phyloP scores from a whole-genome alignment of 2,113 vertebrate species.

The Clarias gariepinus region DNA sequence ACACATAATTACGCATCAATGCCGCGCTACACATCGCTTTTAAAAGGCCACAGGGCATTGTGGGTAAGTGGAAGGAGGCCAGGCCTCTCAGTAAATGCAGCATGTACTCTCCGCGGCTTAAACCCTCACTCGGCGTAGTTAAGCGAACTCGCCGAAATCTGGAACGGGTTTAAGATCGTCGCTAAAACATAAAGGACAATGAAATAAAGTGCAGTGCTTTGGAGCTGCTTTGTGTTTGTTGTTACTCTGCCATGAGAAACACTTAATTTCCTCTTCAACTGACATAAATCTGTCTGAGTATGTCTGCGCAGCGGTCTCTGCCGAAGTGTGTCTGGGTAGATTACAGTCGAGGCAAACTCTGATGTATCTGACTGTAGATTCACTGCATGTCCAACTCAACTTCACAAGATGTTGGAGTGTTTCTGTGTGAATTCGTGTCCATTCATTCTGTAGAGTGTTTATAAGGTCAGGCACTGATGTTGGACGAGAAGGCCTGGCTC shows the following conservation, averaged over 20 bases:
- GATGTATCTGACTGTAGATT: not conserved
- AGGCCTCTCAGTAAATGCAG: slow-evolving; percentile 41
- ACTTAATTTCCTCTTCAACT: not conserved
- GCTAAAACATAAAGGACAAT: not conserved
- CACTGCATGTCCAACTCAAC: not conserved
- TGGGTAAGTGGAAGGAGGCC: slow-evolving; percentile 44
- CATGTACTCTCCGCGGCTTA: slow-evolving; percentile 10
- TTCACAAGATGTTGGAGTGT: too few species aligned
- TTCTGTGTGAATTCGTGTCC: too few species aligned
- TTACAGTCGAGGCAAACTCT: not conserved
- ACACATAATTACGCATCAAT: slow-evolving; percentile 56
- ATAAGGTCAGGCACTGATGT: too few species aligned
- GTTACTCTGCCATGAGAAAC: not conserved
- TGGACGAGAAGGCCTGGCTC: too few species aligned
- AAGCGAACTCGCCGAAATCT: not conserved
- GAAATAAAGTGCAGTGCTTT: not conserved
- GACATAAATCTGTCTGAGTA: not conserved
- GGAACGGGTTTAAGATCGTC: not conserved
- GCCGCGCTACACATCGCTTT: slow-evolving; percentile 47
- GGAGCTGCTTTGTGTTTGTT: not conserved
- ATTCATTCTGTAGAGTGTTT: too few species aligned
- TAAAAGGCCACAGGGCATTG: slow-evolving; percentile 43
- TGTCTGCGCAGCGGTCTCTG: not conserved
- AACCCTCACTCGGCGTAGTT: not conserved
- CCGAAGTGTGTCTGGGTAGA: not conserved